Conservation (phyloP, 37 sponge, comb jelly and placozoan species). For the Petrosia ficiformis region DNA sequence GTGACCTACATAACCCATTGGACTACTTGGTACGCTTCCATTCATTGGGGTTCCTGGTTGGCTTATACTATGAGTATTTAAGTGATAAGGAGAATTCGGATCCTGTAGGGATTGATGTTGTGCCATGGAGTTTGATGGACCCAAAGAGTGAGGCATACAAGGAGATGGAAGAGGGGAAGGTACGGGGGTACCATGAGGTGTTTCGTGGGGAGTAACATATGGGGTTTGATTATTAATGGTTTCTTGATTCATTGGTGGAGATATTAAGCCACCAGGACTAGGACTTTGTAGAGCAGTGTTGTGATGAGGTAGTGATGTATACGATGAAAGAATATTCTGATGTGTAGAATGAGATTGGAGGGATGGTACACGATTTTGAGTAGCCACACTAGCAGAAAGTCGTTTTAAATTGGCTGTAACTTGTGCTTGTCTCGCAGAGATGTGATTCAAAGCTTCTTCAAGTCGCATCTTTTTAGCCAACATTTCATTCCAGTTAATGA, state of each 20-base stretch:
- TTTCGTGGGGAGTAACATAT: slow-evolving; percentile 46
- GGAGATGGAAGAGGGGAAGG: slow-evolving; percentile 64
- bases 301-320: neutral
- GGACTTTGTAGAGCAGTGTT: neutral
- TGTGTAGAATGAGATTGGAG: neutral
- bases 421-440: neutral
- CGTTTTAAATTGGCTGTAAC: neutral
- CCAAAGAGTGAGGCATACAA: slow-evolving; percentile 23
- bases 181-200: slow-evolving; percentile 41
- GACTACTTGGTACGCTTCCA: slow-evolving; percentile 3
- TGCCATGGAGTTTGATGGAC: slow-evolving; percentile 2
- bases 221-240: slow-evolving; percentile 51
- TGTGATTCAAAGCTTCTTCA: neutral
- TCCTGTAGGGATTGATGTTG: neutral
- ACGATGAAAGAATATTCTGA: neutral
- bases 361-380: neutral
- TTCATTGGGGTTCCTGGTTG: slow-evolving; percentile 13
- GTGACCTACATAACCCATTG: neutral
- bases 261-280: neutral
- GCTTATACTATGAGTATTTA: neutral
- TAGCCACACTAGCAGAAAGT: no score
- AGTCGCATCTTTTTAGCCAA: neutral
- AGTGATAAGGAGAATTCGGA: neutral
- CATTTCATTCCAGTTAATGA: neutral
- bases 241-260: neutral